Evolutionary conservation across 2,797 vertebrate species (phyloP), one percentile per base, ranked within the genome.

Genomic region (Phataginus tetradactyla): DNA sequence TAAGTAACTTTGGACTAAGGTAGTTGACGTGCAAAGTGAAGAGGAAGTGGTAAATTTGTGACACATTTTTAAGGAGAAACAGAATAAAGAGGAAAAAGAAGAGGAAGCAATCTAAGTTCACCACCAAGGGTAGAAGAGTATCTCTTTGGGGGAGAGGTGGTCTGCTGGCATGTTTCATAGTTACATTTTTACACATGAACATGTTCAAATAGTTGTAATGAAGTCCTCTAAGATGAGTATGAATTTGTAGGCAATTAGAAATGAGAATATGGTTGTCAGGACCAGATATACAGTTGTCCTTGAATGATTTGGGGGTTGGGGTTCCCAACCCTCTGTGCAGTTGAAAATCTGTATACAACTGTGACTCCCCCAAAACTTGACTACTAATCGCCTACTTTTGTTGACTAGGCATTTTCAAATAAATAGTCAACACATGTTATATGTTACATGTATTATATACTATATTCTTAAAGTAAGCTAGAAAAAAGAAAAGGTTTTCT

Each of bases 201-300:
- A 53, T 68, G 39, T 81, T 64, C 63, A 32, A 90, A 92, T 45
- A 34, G 42, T 80, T 92, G 90, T 72, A 90, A 12, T 77, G 55
- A 63, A 89, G 42, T 66, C 34, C 20, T 90, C 92, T 84, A 80
- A 63, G n/a, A 37, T 84, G 29, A 66, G 11, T 6, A 80, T 34
- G 14, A 79, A 79, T 95, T 78, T 77, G 37, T 75, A 72, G 53
- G 20, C 55, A 89, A 23, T 81, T 92, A 95, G 87, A 92, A 85
- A 84, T 90, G 59, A 93, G 34, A 59, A 27, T 92, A 80, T 68
- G 78, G 88, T 57, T 75, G 27, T 77, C 55, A 96, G 72, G 49
- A 69, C 45, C 49, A 80, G 39, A 77, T 21, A 80, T 45, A 45
- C 45, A 45, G 45, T 45, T 11, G 45, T 9, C 45, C 45, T 45